Evolutionary conservation across 2,113 vertebrate species (phyloP), one percentile per base, ranked within the genome.

Genomic region (Macroglossus sobrinus): DNA sequence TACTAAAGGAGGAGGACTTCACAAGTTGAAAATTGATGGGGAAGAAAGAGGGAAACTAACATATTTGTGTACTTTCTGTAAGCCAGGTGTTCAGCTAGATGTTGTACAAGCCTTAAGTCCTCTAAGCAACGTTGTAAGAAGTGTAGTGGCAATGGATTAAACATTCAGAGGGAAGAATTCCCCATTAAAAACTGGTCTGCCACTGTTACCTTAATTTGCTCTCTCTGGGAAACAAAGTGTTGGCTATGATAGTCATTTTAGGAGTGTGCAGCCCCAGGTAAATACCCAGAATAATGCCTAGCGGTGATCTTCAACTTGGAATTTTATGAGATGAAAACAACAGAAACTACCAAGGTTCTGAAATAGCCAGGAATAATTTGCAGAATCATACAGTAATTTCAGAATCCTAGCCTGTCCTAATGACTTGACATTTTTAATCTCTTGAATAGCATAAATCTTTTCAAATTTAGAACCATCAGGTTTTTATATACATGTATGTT

Each of bases 271-370:
- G 21, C n/a, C 35, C 35, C 85, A 64, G 30, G 68, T 89, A 66
- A 84, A 94, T 82, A 82, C 66, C 76, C 69, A 43, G 35, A 57
- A 66, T 66, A 82, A 45, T 82, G 45, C 74, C 43, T 61, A 35
- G 35, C 43, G 7, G 7, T 79, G 11, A 43, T 71, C 19, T 50
- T 91, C 61, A 78, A 69, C 16, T 90, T 59, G 28, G 43, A 43
- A 40, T 85, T 69, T 95, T 84, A 78, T 47, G 61, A 84, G 53
- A 71, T 84, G 81, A 85, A 91, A 91, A 53, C 80, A 90, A 2
- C 33, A 59, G 26, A 84, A 82, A 59, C 26, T 68, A 43, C 47
- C 43, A 22, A 28, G 26, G 53, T 94, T 84, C 50, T 91, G 80
- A 61, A 78, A 61, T 85, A 78, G 80, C 71, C 53, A 63, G 53